Evolutionary conservation across 2,113 vertebrate genomes (phyloP), one percentile per base, ranked within the genome.

Genomic region (Heteronetta atricapilla): DNA sequence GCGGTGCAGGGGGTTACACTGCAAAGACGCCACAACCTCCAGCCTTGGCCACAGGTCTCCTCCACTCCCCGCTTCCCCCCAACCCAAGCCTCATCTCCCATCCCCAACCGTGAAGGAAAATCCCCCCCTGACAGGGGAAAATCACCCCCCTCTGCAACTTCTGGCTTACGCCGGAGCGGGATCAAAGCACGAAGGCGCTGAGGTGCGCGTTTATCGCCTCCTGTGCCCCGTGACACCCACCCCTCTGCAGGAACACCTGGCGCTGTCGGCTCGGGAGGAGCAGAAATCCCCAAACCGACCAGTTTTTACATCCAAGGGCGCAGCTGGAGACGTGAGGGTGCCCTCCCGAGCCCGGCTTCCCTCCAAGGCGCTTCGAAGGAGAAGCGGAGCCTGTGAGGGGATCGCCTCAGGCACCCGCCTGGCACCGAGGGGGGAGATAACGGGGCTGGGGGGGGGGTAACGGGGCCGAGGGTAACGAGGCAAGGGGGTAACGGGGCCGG

Each of bases 61-160:
- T 40, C 3, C 7, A 0, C 0, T 14, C 9, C 15, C 12, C 7
- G 3, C 8, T 62, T 22, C 31, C 11, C 11, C 22, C 29, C 28
- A 4, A n/a, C 1, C n/a, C 3, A 0, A 50, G 73, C 7, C 0
- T 1, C 44, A 16, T 11, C 84, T 40, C 14, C 58, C 33, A 3
- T 6, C 16, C 26, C 50, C 28, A 13, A 34, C 56, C 58, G 69
- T 16, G 9, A 23, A 46, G 28, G 28, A 14, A 52, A 58, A 20
- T 17, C 8, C 2, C 3, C 34, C 40, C 8, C 56, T 3, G 44
- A 22, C 2, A 22, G 46, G 46, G 46, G 5, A 22, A 22, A 48
- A 22, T 11, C 10, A 6, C 46, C 46, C 20, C 46, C 2, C 33
- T 14, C 75, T 1, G 17, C 14, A 13, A 74, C 60, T 56, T 78